Conservation (phyloP, 1,140 invertebrate species). For the Hyles euphorbiae region DNA sequence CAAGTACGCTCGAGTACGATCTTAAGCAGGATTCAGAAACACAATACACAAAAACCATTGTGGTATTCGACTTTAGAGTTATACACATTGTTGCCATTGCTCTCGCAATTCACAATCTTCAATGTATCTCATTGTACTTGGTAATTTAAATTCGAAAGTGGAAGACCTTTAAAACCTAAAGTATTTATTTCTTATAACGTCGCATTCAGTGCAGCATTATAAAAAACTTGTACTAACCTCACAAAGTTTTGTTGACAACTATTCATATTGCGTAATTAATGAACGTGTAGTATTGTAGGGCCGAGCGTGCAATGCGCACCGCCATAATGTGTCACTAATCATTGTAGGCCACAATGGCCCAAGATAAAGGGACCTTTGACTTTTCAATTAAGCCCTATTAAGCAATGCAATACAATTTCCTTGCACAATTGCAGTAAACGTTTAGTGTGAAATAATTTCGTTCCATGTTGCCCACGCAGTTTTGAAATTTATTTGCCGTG, state of each 20-base stretch:
- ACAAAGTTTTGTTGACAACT: slow-evolving; percentile 2
- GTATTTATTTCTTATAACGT: not conserved
- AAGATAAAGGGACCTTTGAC: slow-evolving; percentile 29
- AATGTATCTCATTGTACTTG: too few species aligned
- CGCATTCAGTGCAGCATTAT: not conserved
- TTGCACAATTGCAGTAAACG: slow-evolving; percentile 25
- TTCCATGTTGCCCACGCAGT: slow-evolving; percentile 5
- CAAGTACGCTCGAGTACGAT: too few species aligned
- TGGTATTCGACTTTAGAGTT: too few species aligned
- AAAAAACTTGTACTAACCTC: not conserved
- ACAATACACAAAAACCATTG: too few species aligned
- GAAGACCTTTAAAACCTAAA: slow-evolving; percentile 4
- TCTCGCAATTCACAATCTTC: too few species aligned
- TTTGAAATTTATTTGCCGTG: slow-evolving; percentile 16
- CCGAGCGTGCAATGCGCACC: not conserved
- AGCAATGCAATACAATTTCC: slow-evolving; percentile 25
- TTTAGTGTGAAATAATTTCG: slow-evolving; percentile 18
- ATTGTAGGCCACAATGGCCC: slow-evolving; percentile 16
- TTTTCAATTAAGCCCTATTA: slow-evolving; percentile 37
- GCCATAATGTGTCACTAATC: slow-evolving; percentile 25
- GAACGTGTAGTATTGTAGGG: slow-evolving; percentile 6
- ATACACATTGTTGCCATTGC: too few species aligned
- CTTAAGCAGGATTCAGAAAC: too few species aligned
- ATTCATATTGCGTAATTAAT: slow-evolving; percentile 12
- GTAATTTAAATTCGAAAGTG: slow-evolving; percentile 4